These are phyloP conservation scores for Sesia bembeciformis DNA, from an alignment of 2,888 invertebrate species.

Conservation along the genomic window DNA sequence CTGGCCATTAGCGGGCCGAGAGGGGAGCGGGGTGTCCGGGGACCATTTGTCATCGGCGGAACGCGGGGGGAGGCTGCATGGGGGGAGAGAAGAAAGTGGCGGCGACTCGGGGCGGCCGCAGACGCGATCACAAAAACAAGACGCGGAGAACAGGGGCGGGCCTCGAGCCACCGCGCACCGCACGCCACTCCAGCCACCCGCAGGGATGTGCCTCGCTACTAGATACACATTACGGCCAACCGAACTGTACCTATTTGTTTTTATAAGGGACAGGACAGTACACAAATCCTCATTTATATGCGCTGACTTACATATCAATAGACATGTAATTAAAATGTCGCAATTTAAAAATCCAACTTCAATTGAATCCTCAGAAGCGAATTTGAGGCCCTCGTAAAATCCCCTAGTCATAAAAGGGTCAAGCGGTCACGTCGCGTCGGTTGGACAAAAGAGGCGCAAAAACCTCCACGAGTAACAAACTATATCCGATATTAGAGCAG, in stretches of 20 bases:
- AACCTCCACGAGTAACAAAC: constrained; percentile 48
- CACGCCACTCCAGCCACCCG: constrained; percentile 35
- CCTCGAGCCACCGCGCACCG: constrained; percentile 40
- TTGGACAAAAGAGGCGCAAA: constrained; percentile 38
- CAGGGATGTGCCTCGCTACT: constrained; percentile 28
- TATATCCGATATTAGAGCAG: constrained; percentile 71
- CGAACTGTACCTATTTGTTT: neutral
- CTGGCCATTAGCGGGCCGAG: constrained; percentile 59
- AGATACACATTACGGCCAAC: neutral
- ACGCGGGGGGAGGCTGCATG: constrained; percentile 31
- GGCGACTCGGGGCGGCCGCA: constrained; percentile 59
- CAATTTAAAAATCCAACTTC: neutral
- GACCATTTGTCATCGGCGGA: constrained; percentile 72
- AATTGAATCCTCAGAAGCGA: neutral
- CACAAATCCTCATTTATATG: neutral
- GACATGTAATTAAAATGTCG: too few relatives aligned
- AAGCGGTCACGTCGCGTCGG: constrained; percentile 56
- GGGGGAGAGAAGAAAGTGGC: constrained; percentile 49
- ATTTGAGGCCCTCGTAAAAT: constrained; percentile 35
- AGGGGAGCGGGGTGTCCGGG: constrained; percentile 50
- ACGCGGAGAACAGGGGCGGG: constrained; percentile 58
- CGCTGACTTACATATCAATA: neutral
- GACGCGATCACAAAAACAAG: constrained; percentile 72
- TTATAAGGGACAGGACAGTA: neutral
- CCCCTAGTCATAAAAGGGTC: constrained; percentile 63